Evolutionary conservation across 2,888 invertebrate genomes (phyloP).

Genomic region (Hirtodrosophila histrioides): DNA sequence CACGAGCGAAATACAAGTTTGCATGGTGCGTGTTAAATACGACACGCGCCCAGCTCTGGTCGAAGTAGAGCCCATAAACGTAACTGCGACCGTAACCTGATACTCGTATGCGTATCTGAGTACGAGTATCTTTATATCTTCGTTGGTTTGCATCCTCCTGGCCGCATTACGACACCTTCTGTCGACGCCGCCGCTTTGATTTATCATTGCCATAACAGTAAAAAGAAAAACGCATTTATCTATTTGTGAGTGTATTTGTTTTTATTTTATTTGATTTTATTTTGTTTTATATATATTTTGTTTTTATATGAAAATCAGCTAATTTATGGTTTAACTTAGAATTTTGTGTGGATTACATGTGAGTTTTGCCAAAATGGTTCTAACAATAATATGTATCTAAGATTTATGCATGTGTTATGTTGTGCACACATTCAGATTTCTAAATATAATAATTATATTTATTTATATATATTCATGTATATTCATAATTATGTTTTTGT

Average conservation of each 20-base stretch:
- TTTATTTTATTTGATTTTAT: conserved; percentile 18
- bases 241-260: conserved; percentile 46
- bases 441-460: conserved; percentile 46
- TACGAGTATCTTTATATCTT: conserved; percentile 11
- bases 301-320: conserved; percentile 63
- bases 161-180: conserved; percentile 58
- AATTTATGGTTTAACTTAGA: conserved; percentile 64
- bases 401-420: conserved; percentile 4
- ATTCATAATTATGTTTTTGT: conserved; percentile 27
- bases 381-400: conserved; percentile 50
- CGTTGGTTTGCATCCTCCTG: conserved; percentile 29
- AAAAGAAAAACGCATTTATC: conserved; percentile 51
- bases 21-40: conserved; percentile 5
- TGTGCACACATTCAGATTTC: conserved; percentile 68
- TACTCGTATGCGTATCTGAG: conserved; percentile 30
- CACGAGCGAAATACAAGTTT: not conserved
- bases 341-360: conserved; percentile 57
- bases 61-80: conserved; percentile 15
- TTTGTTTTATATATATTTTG: conserved; percentile 8
- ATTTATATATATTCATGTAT: conserved; percentile 26
- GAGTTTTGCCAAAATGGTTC: conserved; percentile 43
- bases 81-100: conserved; percentile 40
- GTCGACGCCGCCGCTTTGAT: conserved; percentile 56
- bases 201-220: conserved; percentile 53
- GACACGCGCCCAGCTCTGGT: conserved; percentile 25